These are phyloP conservation scores for Rhyacichthys aspro DNA, from an alignment of 2,797 vertebrate species.

Conservation along the genomic window DNA sequence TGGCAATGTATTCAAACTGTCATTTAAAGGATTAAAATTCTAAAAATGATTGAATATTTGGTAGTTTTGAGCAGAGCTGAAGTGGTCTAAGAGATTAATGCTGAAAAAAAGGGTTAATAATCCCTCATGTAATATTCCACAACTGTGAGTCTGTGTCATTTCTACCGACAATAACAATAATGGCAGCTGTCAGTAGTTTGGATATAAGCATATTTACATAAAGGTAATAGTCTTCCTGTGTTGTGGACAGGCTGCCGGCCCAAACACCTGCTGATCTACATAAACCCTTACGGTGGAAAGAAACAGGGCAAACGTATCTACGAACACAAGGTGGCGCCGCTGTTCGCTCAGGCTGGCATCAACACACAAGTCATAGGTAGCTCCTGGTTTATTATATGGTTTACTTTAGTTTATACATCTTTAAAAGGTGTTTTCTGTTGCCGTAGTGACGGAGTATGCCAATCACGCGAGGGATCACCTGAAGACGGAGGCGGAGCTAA, in stretches of 20 bases:
- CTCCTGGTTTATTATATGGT: background rate
- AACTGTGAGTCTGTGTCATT: too few species aligned
- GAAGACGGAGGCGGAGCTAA: constrained; percentile 82
- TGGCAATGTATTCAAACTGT: too few species aligned
- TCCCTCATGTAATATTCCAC: too few species aligned
- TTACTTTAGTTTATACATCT: background rate
- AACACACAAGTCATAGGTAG: constrained; percentile 88
- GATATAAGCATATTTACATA: background rate
- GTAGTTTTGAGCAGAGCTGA: too few species aligned
- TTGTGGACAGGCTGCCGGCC: constrained; percentile 84
- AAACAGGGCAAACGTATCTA: constrained; percentile 88
- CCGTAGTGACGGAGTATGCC: constrained; percentile 89
- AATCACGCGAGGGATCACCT: constrained; percentile 93
- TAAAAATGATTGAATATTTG: too few species aligned
- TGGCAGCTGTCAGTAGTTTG: background rate
- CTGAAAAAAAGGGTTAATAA: too few species aligned
- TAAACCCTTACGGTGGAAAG: constrained; percentile 94
- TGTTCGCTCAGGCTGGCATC: constrained; percentile 88
- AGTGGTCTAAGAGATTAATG: too few species aligned
- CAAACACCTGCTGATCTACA: constrained; percentile 92
- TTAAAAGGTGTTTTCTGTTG: constrained; percentile 38
- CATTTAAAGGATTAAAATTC: too few species aligned
- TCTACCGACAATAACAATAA: too few species aligned
- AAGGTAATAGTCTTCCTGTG: constrained; percentile 2
- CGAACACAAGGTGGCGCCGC: constrained; percentile 89